Percentiles rank a stretch among this genome's conserved stretches.
Evolutionary conservation across 2,113 vertebrate species (phyloP).

Genomic region (Microcebus tavaratra): DNA sequence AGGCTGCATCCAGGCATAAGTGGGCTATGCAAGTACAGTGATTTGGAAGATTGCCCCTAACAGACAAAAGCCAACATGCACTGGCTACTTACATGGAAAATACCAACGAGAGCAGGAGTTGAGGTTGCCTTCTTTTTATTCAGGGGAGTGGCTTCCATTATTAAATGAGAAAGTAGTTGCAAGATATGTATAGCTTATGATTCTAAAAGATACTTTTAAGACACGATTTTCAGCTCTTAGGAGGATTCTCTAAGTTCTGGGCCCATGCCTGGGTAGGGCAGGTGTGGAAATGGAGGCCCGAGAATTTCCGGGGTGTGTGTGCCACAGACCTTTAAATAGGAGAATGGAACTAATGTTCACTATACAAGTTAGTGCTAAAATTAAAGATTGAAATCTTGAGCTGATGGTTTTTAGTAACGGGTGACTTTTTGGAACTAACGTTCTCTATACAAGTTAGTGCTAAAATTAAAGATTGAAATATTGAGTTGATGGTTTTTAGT

Average conservation of each 20-base stretch:
- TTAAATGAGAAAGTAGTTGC: not conserved
- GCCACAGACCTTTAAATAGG: not conserved
- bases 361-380: not conserved
- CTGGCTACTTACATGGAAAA: not conserved
- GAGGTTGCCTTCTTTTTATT: not conserved
- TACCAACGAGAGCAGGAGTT: not conserved
- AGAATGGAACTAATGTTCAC: not conserved
- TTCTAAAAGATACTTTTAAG: not conserved
- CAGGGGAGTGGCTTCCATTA: not conserved
- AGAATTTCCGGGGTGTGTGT: not conserved
- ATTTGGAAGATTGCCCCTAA: too few species aligned
- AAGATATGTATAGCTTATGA: not conserved
- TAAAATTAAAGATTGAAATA: not conserved
- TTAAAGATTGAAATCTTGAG: not conserved
- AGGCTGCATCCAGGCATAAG: not conserved
- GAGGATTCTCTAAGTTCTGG: not conserved
- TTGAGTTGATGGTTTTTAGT: not conserved
- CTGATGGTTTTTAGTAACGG: not conserved
- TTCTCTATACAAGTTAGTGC: not conserved
- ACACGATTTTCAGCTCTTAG: not conserved
- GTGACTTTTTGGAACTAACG: not conserved
- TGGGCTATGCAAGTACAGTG: too few species aligned
- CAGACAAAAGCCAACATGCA: not conserved
- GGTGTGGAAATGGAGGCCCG: not conserved
- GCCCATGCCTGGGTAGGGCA: not conserved